These are phyloP conservation scores for Ovibos moschatus DNA, from an alignment of 2,113 vertebrate species.

Conservation along the genomic window DNA sequence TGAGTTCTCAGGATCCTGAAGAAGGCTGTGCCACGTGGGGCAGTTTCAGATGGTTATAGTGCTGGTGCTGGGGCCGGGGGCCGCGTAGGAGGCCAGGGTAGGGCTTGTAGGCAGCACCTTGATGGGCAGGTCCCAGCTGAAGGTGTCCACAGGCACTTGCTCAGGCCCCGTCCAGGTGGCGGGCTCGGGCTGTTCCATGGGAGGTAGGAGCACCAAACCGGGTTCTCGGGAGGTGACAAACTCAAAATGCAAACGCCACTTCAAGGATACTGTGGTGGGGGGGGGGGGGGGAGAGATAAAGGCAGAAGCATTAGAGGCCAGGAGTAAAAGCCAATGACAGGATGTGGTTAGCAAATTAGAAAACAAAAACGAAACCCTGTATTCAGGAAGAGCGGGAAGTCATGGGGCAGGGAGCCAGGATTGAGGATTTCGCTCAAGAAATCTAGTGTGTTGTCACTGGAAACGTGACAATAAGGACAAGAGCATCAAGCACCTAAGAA, in stretches of 20 bases:
- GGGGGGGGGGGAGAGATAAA: not conserved
- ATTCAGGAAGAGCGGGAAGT: not conserved
- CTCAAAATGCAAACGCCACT: slow-evolving; percentile 95
- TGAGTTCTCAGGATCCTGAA: not conserved
- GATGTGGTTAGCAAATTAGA: not conserved
- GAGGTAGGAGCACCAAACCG: slow-evolving; percentile 83
- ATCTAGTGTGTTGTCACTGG: not conserved
- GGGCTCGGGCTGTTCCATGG: slow-evolving; percentile 89
- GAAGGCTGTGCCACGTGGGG: not conserved
- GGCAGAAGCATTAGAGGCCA: not conserved
- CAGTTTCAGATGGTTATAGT: slow-evolving; percentile 90
- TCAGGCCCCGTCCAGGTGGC: slow-evolving; percentile 91
- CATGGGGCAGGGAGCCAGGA: not conserved
- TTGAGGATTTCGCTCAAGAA: not conserved
- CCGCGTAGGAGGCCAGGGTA: slow-evolving; percentile 90
- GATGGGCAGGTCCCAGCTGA: slow-evolving; percentile 98
- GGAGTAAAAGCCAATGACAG: not conserved
- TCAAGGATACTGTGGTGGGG: slow-evolving; percentile 83
- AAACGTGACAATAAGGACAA: not conserved
- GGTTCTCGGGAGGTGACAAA: slow-evolving; percentile 93
- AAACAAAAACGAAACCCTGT: not conserved
- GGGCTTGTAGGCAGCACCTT: slow-evolving; percentile 97
- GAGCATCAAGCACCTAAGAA: not conserved
- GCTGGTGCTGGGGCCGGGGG: slow-evolving; percentile 92
- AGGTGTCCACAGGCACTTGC: slow-evolving; percentile 95